Evolutionary conservation across 2,888 invertebrate genomes (phyloP), one percentile per base, ranked within the genome.

Genomic region (Leucoma salicis): DNA sequence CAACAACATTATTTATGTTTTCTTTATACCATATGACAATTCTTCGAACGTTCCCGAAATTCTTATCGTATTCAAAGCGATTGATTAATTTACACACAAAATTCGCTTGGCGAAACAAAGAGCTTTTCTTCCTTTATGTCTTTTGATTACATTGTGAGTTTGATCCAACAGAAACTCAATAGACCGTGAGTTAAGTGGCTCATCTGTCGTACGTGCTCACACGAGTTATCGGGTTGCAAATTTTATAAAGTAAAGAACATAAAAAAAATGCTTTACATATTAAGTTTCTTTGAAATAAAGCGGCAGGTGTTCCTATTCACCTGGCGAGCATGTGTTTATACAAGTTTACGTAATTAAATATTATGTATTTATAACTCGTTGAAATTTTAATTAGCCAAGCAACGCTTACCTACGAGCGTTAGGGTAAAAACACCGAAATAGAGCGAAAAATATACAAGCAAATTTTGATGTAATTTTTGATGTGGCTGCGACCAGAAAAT

Each of bases 281-380:
- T 83, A 84, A 81, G 71, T 89, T 88, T 84, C 87, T 66, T 64
- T 64, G 54, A 66, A 73, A 74, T 74, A 76, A 73, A 60, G 60
- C 65, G 67, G 78, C 88, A 88, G 88, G 85, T 87, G 86, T 63
- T 54, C 49, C 57, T 54, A 45, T 69, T 78, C 87, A 88, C 84
- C 88, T 87, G 88, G 82, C 66, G 67, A 70, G 69, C 86, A 82
- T 82, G 75, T 84, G 82, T 78, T 77, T 63, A 58, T 72, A 72
- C 70, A 70, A 66, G 67, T 73, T 71, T n/a, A n/a, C n/a, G n/a
- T n/a, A 65, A 67, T 65, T 70, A 81, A 82, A 82, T n/a, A n/a
- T n/a, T n/a, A 79, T 74, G 76, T 57, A 15, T 66, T 66, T 62
- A 66, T 63, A 69, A 71, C 63, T 65, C 65, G 57, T 58, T 63